A percentile compares a stretch with the other conserved stretches of the same genome.
These are phyloP conservation scores for Drosophila nasuta DNA, from an alignment of 1,140 invertebrate species.

Conservation along the genomic window DNA sequence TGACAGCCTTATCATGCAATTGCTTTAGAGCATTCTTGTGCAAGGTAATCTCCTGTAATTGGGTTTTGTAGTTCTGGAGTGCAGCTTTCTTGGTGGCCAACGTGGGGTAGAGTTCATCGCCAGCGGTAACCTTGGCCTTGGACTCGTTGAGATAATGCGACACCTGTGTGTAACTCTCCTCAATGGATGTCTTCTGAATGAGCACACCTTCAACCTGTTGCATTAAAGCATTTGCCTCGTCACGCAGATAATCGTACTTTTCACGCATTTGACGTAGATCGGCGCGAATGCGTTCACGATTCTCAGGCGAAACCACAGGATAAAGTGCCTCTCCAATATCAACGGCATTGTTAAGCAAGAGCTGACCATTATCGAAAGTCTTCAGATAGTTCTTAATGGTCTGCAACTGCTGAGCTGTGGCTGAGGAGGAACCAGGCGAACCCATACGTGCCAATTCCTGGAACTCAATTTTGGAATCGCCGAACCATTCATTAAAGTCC, in stretches of 20 bases:
- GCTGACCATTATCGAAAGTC: constrained; percentile 92
- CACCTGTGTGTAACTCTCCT: constrained; percentile 94
- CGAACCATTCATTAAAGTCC: constrained; percentile 92
- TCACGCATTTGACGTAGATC: constrained; percentile 93
- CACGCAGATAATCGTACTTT: constrained; percentile 92
- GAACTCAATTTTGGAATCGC: constrained; percentile 88
- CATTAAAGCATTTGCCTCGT: constrained; percentile 93
- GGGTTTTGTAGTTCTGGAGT: constrained; percentile 90
- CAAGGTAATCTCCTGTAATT: constrained; percentile 92
- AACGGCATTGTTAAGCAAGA: constrained; percentile 91
- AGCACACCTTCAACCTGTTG: constrained; percentile 94
- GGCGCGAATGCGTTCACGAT: constrained; percentile 92
- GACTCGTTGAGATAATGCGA: constrained; percentile 92
- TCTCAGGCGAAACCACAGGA: constrained; percentile 93
- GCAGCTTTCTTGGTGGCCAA: constrained; percentile 94
- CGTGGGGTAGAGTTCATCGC: constrained; percentile 89
- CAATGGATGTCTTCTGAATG: constrained; percentile 94
- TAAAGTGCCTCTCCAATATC: constrained; percentile 95
- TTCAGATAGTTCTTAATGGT: constrained; percentile 87
- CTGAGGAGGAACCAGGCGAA: constrained; percentile 79
- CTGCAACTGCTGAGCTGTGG: constrained; percentile 79
- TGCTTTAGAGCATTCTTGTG: constrained; percentile 92
- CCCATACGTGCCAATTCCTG: constrained; percentile 83
- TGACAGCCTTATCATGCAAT: constrained; percentile 90
- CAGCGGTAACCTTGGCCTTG: constrained; percentile 89